Evolutionary conservation across 1,140 invertebrate species (phyloP).

Genomic region (Calephelis virginiensis): DNA sequence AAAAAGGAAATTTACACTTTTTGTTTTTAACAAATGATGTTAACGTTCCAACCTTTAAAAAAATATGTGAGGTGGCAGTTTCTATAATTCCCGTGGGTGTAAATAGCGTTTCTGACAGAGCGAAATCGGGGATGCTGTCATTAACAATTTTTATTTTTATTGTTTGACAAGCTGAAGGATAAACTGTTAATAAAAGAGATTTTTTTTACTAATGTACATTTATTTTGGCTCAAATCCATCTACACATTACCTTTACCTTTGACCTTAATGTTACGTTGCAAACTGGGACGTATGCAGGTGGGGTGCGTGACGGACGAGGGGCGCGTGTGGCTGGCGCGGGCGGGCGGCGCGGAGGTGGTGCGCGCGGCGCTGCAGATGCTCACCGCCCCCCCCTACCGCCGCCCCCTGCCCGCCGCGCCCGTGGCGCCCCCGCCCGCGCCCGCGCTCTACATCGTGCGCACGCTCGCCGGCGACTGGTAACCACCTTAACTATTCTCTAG

Average conservation of each 20-base stretch:
- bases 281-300: too few species aligned
- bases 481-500: background rate
- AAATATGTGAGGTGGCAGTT: conserved; percentile 4
- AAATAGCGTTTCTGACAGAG: background rate
- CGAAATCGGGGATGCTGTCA: background rate
- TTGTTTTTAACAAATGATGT: background rate
- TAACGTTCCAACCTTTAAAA: background rate
- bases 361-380: conserved; percentile 58
- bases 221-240: too few species aligned
- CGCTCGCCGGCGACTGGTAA: conserved; percentile 63
- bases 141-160: background rate
- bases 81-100: background rate
- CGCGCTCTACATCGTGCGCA: conserved; percentile 69
- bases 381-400: conserved; percentile 62
- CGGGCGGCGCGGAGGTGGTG: conserved; percentile 53
- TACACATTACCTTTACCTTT: too few species aligned
- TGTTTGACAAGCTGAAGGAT: background rate
- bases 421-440: conserved; percentile 50
- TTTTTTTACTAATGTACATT: too few species aligned
- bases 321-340: conserved; percentile 67
- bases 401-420: conserved; percentile 64
- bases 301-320: conserved; percentile 70
- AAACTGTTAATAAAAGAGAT: background rate
- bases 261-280: too few species aligned
- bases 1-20: too few species aligned